Evolutionary conservation across 2,888 invertebrate species (phyloP).

Genomic region (Callosobruchus maculatus): DNA sequence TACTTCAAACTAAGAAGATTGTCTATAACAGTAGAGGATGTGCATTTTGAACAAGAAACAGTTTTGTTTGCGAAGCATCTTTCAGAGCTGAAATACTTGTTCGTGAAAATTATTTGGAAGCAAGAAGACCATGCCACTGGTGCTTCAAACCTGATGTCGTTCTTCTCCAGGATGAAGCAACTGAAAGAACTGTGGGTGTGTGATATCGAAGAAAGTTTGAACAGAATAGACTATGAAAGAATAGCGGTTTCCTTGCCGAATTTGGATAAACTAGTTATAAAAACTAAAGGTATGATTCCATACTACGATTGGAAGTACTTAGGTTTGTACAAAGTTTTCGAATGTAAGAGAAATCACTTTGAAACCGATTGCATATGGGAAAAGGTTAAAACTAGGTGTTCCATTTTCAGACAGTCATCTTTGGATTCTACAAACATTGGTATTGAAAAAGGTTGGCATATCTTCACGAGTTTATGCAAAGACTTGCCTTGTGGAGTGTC

Average conservation of each 20-base stretch:
- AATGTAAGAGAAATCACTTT: neutral
- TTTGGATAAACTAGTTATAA: neutral
- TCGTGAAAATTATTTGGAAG: slow-evolving; percentile 11
- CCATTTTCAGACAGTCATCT: neutral
- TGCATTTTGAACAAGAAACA: slow-evolving; percentile 11
- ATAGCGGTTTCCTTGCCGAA: neutral
- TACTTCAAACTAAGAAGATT: slow-evolving; percentile 12
- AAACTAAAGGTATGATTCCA: neutral
- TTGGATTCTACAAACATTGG: neutral
- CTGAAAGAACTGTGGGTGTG: slow-evolving; percentile 17
- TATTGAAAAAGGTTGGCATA: neutral
- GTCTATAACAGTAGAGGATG: slow-evolving; percentile 13
- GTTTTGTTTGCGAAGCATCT: slow-evolving; percentile 3
- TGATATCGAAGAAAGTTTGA: neutral
- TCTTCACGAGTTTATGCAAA: neutral
- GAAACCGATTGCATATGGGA: neutral
- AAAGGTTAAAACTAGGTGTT: neutral
- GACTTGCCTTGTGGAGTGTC: neutral
- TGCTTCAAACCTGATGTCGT: slow-evolving; percentile 7
- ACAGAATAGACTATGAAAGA: neutral
- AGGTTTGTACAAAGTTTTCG: neutral
- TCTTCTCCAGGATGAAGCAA: slow-evolving; percentile 10
- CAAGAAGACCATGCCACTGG: slow-evolving; percentile 3
- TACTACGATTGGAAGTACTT: neutral
- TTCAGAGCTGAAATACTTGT: slow-evolving; percentile 10